Conservation (phyloP, 2,797 vertebrate genomes). For the Malurus leucopterus region DNA sequence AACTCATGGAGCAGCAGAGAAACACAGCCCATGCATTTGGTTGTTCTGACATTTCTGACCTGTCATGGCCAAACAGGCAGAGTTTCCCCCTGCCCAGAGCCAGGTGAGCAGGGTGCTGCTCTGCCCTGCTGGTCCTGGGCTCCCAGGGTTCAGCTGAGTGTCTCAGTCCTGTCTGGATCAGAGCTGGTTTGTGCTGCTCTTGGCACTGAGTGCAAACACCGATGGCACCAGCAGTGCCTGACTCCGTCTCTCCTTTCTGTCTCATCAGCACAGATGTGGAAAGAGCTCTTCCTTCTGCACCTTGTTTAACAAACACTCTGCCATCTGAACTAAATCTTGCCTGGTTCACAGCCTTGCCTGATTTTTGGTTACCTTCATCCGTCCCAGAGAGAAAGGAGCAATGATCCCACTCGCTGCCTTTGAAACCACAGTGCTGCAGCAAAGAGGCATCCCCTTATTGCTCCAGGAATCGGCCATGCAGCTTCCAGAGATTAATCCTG, state of each 20-base stretch:
- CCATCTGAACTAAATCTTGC: not conserved
- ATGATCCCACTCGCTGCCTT: not conserved
- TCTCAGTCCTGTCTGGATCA: not conserved
- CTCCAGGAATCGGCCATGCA: rapidly evolving
- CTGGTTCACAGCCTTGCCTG: not conserved
- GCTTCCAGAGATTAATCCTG: not conserved
- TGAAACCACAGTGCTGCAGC: not conserved
- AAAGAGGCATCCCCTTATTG: rapidly evolving
- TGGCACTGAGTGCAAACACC: not conserved
- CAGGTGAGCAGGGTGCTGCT: not conserved
- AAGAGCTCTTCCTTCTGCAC: not conserved
- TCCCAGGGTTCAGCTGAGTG: not conserved
- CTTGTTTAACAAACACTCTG: not conserved
- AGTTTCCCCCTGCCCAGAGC: not conserved
- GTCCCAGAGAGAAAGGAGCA: not conserved
- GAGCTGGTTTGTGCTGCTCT: not conserved
- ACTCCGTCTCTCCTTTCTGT: not conserved
- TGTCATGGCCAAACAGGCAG: rapidly evolving
- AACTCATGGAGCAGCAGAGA: not conserved
- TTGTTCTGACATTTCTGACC: rapidly evolving
- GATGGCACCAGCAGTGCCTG: not conserved
- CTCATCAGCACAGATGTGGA: not conserved
- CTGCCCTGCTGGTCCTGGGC: not conserved
- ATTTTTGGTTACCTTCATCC: not conserved
- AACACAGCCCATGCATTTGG: not conserved